These are phyloP conservation scores for Grus americana DNA, from an alignment of 2,113 vertebrate genomes.

Conservation along the genomic window DNA sequence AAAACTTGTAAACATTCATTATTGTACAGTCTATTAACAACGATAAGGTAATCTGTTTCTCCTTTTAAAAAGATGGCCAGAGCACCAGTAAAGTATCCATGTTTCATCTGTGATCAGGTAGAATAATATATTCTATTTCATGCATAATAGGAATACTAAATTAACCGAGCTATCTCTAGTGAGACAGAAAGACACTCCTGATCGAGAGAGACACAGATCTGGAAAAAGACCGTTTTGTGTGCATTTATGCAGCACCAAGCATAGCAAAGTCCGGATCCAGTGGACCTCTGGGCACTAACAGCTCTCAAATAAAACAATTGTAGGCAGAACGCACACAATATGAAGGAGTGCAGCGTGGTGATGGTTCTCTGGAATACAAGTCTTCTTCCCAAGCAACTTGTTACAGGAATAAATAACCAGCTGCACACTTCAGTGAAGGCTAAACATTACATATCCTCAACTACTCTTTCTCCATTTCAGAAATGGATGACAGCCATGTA, in stretches of 20 bases:
- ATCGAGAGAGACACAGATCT: neutral
- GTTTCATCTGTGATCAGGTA: neutral
- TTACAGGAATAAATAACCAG: neutral
- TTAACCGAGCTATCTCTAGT: neutral
- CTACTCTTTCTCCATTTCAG: neutral
- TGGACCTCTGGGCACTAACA: fast-evolving
- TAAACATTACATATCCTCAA: fast-evolving
- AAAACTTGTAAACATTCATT: neutral
- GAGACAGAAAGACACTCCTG: neutral
- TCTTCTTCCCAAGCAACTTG: neutral
- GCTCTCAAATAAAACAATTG: fast-evolving
- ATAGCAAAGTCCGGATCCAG: fast-evolving
- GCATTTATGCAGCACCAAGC: neutral
- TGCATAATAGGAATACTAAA: neutral
- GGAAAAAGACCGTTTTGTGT: neutral
- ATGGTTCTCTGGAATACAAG: neutral
- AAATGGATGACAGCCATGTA: fast-evolving
- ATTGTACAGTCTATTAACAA: neutral
- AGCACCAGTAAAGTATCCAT: neutral
- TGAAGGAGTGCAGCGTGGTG: fast-evolving
- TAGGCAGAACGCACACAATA: neutral
- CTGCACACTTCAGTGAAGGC: neutral
- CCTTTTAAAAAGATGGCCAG: neutral
- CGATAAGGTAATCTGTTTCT: neutral
- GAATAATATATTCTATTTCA: neutral